Evolutionary conservation across 92 coral and sea anemone species (phyloP).

Genomic region (Nematostella vectensis): DNA sequence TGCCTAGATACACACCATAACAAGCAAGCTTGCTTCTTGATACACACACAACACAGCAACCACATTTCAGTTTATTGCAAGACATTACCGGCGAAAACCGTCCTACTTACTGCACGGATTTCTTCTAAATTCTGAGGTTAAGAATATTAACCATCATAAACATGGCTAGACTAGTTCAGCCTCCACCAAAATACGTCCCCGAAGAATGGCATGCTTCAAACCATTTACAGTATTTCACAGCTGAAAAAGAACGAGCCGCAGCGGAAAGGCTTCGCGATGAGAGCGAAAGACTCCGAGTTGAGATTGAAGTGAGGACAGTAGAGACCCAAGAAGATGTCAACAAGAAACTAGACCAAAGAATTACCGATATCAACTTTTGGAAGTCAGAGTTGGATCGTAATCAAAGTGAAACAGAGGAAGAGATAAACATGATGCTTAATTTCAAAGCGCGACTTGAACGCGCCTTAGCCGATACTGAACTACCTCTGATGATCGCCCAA

Average conservation of each 20-base stretch:
- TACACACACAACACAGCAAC: slow-evolving; percentile 5
- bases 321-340: slow-evolving; percentile 88
- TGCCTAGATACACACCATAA: too few relatives aligned
- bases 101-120: too few relatives aligned
- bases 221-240: slow-evolving; percentile 73
- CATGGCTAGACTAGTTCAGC: slow-evolving; percentile 94
- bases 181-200: slow-evolving; percentile 91
- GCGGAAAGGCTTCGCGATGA: slow-evolving; percentile 98
- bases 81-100: too few relatives aligned
- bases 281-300: slow-evolving; percentile 77
- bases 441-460: slow-evolving; percentile 72
- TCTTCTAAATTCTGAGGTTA: too few relatives aligned
- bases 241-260: slow-evolving; percentile 79
- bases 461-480: slow-evolving; percentile 84
- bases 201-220: slow-evolving; percentile 97
- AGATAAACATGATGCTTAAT: slow-evolving; percentile 59
- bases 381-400: slow-evolving; percentile 84
- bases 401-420: slow-evolving; percentile 73
- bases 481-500: slow-evolving; percentile 83
- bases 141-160: slow-evolving; percentile 4
- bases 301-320: slow-evolving; percentile 81
- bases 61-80: too few relatives aligned
- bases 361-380: slow-evolving; percentile 88
- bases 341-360: slow-evolving; percentile 86
- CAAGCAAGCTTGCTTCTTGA: slow-evolving; percentile 5